A percentile compares a stretch with the other conserved stretches of the same genome.
Conservation (phyloP, 2,113 vertebrate genomes). For the Fulmarus glacialis region DNA sequence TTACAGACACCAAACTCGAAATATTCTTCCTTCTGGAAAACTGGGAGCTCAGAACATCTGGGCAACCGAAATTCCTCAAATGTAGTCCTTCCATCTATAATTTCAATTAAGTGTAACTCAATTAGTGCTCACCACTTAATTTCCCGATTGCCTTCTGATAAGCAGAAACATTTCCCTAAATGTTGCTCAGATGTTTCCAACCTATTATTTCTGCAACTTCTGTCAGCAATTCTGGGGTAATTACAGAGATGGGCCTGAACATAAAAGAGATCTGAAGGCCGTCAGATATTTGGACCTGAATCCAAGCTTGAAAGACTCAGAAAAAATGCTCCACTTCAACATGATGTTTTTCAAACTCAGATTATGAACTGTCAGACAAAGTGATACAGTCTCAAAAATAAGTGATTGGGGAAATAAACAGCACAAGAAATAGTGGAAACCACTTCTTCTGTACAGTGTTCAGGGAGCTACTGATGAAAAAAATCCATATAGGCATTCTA, state of each 20-base stretch:
- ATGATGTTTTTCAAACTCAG: background rate
- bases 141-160: background rate
- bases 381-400: background rate
- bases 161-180: background rate
- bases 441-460: background rate
- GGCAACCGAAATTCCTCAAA: background rate
- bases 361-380: background rate
- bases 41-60: background rate
- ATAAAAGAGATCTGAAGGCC: background rate
- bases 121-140: background rate
- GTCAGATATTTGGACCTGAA: background rate
- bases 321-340: background rate
- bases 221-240: background rate
- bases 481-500: background rate
- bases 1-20: background rate
- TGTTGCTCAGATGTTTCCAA: background rate
- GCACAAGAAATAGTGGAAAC: background rate
- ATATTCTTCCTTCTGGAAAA: background rate
- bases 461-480: background rate
- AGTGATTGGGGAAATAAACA: background rate
- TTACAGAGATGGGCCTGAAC: background rate
- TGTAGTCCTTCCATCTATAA: background rate
- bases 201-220: slow-evolving; percentile 11
- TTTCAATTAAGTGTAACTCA: background rate
- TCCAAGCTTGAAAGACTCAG: background rate